Base-by-base conservation (phyloP, 2,113 vertebrate species). In the Trematomus loennbergii region DNA sequence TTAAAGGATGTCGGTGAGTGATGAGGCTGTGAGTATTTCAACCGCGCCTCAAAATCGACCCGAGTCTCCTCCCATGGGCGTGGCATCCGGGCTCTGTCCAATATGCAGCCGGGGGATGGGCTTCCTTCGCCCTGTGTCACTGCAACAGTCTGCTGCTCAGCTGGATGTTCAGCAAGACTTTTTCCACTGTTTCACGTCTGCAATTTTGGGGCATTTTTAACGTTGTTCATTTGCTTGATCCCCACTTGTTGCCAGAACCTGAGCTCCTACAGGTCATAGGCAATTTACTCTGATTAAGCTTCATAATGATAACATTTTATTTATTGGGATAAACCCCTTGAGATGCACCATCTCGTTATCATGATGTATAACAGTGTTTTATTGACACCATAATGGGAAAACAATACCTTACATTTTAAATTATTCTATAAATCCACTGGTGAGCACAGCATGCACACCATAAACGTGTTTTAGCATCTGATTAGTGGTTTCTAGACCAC, bases 1-100 rank as follows among this genome's bases (percentile, higher is more conserved):
- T 89, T 90, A 89, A 92, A 92, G 88, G 89, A 82, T 74, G 83
- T 71, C 55, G 68, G 76, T 77, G 83, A 89, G 76, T 77, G 83
- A 89, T 77, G 81, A 64, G 76, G 77, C 90, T 87, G 90, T 87
- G 91, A 85, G 85, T 94, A 91, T 92, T 93, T 93, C 90, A 93
- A 93, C 92, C 81, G 91, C 87, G 92, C 89, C 92, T 93, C 92
- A 87, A 91, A 94, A 88, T 90, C 90, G 78, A 87, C 77, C 73
- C 1, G 3, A 89, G 83, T 57, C 92, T 81, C 94, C 94, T 63
- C 95, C 95, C 88, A 87, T 52, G 75, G 93, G 95, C 94, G 94
- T 82, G 88, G 11, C 82, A 9, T 4, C 8, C 36, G 33, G 9
- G 12, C 22, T 40, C 2, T 18, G 66, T 48, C 92, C 93, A 93